Base-by-base conservation (phyloP, 2,113 vertebrate genomes). In the Otis tarda region DNA sequence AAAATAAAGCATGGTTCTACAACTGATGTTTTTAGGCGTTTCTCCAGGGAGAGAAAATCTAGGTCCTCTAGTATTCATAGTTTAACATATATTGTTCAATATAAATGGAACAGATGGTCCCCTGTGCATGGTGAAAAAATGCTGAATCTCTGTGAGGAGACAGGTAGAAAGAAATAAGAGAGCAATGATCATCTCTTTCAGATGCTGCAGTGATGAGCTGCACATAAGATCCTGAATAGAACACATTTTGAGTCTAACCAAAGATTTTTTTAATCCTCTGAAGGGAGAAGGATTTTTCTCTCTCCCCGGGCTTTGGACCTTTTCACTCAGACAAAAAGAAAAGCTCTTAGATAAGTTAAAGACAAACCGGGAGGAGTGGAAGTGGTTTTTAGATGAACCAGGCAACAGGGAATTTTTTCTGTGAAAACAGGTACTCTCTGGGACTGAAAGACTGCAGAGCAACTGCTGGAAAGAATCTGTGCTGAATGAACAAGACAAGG, bases 1-100 rank as follows among this genome's bases (percentile, higher is more conserved):
- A 75, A 93, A 65, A 56, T 67, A 65, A 85, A 86, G 20, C 33
- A 22, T 49, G 60, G 30, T 85, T 81, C 60, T 83, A 7, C 87
- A 77, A 31, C 12, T 84, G 68, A 49, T 81, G 45, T 61, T 91
- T 77, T 92, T 73, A 92, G 57, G 10, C 53, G 69, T 73, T 89
- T 87, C 73, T 95, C 53, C 45, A 65, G 57, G 69, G 80, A 94
- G 55, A 77, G 15, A 81, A 92, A 85, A 93, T 84, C 87, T 92
- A 71, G 80, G 70, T 94, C 59, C 33, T 74, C 10, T 63, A 63
- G 74, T 68, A 79, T 47, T 95, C 19, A 22, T n/a, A 14, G 27
- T 87, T 92, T 94, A 89, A 81, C 86, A 83, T 50, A 93, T 47
- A 87, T 88, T 93, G 69, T 93, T 94, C 93, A 68, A 94, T 73